Conservation (phyloP, 92 coral and sea anemone species). For the Pocillopora grandis region DNA sequence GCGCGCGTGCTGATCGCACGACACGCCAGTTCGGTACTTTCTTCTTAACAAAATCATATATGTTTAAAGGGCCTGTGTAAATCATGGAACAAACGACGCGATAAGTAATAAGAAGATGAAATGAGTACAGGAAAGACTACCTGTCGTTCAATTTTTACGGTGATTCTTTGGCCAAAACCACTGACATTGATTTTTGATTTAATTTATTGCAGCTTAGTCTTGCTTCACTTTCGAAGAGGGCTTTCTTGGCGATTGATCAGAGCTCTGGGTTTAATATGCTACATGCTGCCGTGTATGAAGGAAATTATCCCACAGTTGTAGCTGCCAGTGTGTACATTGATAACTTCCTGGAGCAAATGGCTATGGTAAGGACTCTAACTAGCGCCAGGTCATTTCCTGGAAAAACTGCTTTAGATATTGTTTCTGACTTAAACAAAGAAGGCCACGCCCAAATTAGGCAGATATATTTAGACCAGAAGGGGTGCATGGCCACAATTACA, state of each 20-base stretch:
- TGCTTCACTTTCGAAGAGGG: neutral
- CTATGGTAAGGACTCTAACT: neutral
- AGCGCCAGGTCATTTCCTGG: constrained; percentile 2
- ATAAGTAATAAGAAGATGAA: no score
- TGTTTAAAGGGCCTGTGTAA: no score
- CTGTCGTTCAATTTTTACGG: no score
- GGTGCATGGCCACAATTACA: neutral
- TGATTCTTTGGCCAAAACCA: no score
- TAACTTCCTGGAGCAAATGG: neutral
- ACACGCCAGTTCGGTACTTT: no score
- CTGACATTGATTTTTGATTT: neutral
- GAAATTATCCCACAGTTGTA: neutral
- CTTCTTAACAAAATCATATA: no score
- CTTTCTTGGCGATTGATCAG: constrained; percentile 6
- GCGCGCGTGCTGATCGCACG: no score
- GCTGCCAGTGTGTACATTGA: neutral
- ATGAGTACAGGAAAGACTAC: no score
- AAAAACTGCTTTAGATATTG: constrained; percentile 14
- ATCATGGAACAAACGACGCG: no score
- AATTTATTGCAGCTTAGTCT: constrained; percentile 8
- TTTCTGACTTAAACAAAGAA: neutral
- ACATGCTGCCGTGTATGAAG: constrained; percentile 1
- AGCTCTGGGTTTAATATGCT: constrained; percentile 26
- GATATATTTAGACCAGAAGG: neutral
- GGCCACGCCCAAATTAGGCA: neutral